Evolutionary conservation across 2,113 vertebrate genomes (phyloP).

Genomic region (human (Homo sapiens)): DNA sequence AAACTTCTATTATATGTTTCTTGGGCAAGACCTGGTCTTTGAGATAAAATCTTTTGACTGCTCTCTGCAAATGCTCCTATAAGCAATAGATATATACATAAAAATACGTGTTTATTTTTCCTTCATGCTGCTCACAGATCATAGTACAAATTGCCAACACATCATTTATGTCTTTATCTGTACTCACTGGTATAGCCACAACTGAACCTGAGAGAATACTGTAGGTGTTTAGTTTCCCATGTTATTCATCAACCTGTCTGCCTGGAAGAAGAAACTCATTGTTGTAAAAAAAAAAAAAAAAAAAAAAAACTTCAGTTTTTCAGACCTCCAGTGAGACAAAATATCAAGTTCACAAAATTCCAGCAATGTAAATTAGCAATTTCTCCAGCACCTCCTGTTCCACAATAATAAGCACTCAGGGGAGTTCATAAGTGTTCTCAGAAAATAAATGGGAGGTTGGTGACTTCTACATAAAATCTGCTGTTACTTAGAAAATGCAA

Average conservation of each 20-base stretch:
- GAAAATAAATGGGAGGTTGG: neutral
- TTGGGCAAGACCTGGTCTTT: neutral
- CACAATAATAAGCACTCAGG: slow-evolving; percentile 28
- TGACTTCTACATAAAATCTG: slow-evolving; percentile 27
- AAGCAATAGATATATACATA: neutral
- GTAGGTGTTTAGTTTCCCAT: neutral
- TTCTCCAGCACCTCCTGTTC: neutral
- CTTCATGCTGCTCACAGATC: neutral
- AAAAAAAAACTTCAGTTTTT: slow-evolving; percentile 1
- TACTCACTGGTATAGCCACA: neutral
- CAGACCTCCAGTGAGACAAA: slow-evolving; percentile 25
- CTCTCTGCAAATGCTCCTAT: neutral
- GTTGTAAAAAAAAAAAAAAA: neutral
- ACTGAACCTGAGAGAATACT: slow-evolving; percentile 37
- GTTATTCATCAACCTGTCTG: slow-evolving; percentile 48
- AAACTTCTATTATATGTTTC: neutral
- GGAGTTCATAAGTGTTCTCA: neutral
- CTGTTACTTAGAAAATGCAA: slow-evolving; percentile 5
- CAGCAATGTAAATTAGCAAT: slow-evolving; percentile 49
- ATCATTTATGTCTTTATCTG: slow-evolving; percentile 19
- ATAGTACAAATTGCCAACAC: neutral
- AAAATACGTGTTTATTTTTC: neutral
- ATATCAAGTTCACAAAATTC: slow-evolving; percentile 22
- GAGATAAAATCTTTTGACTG: neutral
- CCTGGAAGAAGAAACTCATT: neutral